These are phyloP conservation scores for Porites lutea DNA, from an alignment of 64 coral and sea anemone species.

Conservation along the genomic window DNA sequence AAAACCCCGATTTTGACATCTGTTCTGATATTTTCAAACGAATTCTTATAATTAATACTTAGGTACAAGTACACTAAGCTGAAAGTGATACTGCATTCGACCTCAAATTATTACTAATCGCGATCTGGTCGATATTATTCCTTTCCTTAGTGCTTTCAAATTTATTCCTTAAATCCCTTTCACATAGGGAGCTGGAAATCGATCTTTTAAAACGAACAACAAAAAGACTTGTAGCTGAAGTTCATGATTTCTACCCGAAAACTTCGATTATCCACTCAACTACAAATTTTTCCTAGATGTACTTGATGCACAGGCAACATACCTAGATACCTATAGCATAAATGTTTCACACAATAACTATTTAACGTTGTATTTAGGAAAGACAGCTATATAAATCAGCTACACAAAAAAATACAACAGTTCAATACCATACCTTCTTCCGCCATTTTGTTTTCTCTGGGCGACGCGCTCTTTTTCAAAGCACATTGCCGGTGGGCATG, in stretches of 20 bases:
- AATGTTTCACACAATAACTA: background rate
- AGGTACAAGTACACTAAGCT: too few species aligned
- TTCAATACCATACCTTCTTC: constrained; percentile 26
- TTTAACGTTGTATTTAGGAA: background rate
- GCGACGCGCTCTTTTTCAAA: constrained; percentile 63
- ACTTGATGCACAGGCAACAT: background rate
- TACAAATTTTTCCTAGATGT: background rate
- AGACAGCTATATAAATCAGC: background rate
- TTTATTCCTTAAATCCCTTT: too few species aligned
- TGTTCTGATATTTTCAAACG: too few species aligned
- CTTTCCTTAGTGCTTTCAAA: too few species aligned
- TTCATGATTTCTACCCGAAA: background rate
- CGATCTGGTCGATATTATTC: too few species aligned
- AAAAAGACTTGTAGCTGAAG: background rate
- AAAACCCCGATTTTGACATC: too few species aligned
- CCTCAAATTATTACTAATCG: too few species aligned
- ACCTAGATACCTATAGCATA: background rate
- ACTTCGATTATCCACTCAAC: too few species aligned
- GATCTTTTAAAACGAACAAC: background rate
- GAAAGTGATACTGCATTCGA: too few species aligned
- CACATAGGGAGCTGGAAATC: background rate
- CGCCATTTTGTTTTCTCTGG: constrained; percentile 35
- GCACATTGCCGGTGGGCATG: background rate
- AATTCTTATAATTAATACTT: too few species aligned
- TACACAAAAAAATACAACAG: background rate